Evolutionary conservation across 1,140 invertebrate species (phyloP), one percentile per base, ranked within the genome.

Genomic region (Ceratitis capitata): DNA sequence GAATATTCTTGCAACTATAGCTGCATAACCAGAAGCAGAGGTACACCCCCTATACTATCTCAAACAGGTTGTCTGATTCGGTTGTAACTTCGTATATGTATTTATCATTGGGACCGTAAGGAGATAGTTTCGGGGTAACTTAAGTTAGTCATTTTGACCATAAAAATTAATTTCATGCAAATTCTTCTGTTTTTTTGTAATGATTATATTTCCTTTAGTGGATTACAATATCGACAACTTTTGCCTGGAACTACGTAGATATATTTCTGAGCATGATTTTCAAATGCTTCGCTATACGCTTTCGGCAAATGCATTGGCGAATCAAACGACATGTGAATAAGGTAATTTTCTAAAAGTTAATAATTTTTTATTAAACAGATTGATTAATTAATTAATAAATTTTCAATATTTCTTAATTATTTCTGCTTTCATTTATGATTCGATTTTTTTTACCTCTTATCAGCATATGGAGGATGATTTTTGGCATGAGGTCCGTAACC

Each of bases 181-280:
- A n/a, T n/a, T n/a, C n/a, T n/a, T n/a, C n/a, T n/a, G n/a, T n/a
- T n/a, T n/a, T n/a, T n/a, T n/a, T n/a, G n/a, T n/a, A n/a, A n/a
- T 64, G n/a, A 32, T 10, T 32, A 78, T 35, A 39, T 26, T 69
- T 56, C 7, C 16, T n/a, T 2, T 19, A 87, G 56, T 91, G 90
- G 90, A 90, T 90, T 53, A 90, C 89, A 2, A 56, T 91, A 26
- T 87, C 89, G n/a, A 90, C 90, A 49, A 96, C 95, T 0, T 94
- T 95, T 45, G 92, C 94, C 0, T 95, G 95, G 95, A 95, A 94
- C 87, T 95, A 94, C 85, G 94, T 93, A 9, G 95, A 95, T 87
- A 88, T 95, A 1, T 95, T 95, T 39, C 91, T 95, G 3, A 94
- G 94, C 86, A 86, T 95, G 86, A 92, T 95, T 86, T 93, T 90